Evolutionary conservation across 2,888 invertebrate species (phyloP).

Genomic region (Drosophila pseudotakahashii): DNA sequence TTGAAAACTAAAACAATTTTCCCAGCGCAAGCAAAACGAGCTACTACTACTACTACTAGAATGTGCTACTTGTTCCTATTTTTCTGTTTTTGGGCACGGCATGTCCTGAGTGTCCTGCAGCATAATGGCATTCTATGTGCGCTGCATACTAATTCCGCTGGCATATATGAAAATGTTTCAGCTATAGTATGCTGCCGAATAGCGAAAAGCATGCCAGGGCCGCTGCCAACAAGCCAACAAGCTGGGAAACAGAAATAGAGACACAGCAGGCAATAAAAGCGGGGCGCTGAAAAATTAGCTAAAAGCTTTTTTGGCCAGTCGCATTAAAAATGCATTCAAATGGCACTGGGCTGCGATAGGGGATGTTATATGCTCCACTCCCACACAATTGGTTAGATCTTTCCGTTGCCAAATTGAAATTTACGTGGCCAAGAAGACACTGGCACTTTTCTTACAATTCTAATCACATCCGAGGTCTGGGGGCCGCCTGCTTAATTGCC

Average conservation of each 20-base stretch:
- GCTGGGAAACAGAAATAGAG: slow-evolving; percentile 22
- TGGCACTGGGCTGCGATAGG: slow-evolving; percentile 44
- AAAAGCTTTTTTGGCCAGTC: slow-evolving; percentile 80
- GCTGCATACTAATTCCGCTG: slow-evolving; percentile 74
- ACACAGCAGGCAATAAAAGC: slow-evolving; percentile 37
- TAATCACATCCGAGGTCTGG: slow-evolving; percentile 60
- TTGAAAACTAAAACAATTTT: slow-evolving; percentile 81
- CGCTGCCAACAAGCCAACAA: too few species aligned
- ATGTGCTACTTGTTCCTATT: slow-evolving; percentile 41
- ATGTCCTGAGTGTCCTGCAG: slow-evolving; percentile 71
- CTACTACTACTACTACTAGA: slow-evolving; percentile 34
- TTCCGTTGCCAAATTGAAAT: slow-evolving; percentile 55
- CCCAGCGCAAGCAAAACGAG: slow-evolving; percentile 16
- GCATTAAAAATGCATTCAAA: slow-evolving; percentile 81
- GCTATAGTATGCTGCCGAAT: slow-evolving; percentile 17
- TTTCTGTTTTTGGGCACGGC: slow-evolving; percentile 44
- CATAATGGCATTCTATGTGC: slow-evolving; percentile 78
- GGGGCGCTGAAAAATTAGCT: slow-evolving; percentile 79
- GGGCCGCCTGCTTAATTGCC: slow-evolving; percentile 64
- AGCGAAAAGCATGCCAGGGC: slow-evolving; percentile 75
- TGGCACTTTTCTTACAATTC: slow-evolving; percentile 47
- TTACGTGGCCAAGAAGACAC: slow-evolving; percentile 57
- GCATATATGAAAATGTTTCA: slow-evolving; percentile 40
- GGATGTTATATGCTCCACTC: slow-evolving; percentile 12
- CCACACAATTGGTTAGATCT: slow-evolving; percentile 57